Percentiles rank a stretch among this genome's conserved stretches.
phyloP scores from a whole-genome alignment of 2,797 vertebrate species.

The Bryconaethiops microstoma region DNA sequence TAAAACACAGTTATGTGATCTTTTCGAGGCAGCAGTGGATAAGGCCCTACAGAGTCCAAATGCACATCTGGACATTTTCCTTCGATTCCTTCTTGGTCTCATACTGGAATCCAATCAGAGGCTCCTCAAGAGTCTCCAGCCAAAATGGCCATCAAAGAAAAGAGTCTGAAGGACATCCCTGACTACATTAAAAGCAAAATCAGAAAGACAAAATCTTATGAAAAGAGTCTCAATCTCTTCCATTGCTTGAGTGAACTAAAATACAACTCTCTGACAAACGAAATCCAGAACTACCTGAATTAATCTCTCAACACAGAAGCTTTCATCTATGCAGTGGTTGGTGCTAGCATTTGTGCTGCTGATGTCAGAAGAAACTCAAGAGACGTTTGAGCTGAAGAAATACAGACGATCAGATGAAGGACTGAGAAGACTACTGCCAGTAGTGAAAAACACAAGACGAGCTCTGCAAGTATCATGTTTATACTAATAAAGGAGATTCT shows the following conservation, averaged over 20 bases:
- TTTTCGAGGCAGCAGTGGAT: neutral
- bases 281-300: slow-evolving; percentile 3
- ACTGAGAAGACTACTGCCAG: too few relatives aligned
- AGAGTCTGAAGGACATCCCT: neutral
- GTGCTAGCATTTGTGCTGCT: too few relatives aligned
- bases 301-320: neutral
- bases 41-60: neutral
- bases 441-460: too few relatives aligned
- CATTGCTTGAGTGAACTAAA: neutral
- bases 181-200: neutral
- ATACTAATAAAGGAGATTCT: too few relatives aligned
- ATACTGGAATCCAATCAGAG: too few relatives aligned
- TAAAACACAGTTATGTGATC: neutral
- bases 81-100: neutral
- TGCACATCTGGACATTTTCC: neutral
- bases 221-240: neutral
- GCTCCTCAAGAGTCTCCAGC: neutral
- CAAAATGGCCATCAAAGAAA: neutral
- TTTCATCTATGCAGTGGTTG: neutral
- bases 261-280: neutral
- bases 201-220: neutral
- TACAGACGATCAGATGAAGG: too few relatives aligned
- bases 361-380: too few relatives aligned
- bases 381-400: too few relatives aligned
- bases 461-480: too few relatives aligned